These are phyloP conservation scores for Mesembrinibis cayennensis DNA, from an alignment of 2,113 vertebrate genomes.

Conservation along the genomic window DNA sequence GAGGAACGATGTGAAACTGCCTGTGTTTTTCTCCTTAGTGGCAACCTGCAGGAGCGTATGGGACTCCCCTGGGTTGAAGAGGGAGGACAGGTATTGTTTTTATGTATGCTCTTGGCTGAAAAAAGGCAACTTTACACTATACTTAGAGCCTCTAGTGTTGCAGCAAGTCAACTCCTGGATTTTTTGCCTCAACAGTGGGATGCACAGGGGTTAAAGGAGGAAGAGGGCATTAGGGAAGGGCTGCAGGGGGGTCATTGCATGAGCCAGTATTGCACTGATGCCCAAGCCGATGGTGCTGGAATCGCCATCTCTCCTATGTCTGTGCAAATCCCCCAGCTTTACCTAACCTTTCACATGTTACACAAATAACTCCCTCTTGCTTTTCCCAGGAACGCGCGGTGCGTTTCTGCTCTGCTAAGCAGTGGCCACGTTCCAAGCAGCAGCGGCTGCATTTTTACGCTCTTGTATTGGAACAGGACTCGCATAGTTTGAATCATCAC, in stretches of 20 bases:
- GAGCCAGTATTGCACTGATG: background rate
- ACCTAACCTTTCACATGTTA: background rate
- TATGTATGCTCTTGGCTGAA: background rate
- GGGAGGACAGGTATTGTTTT: background rate
- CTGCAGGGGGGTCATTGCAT: background rate
- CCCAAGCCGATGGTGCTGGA: background rate
- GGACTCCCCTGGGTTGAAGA: background rate
- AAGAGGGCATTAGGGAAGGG: background rate
- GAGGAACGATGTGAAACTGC: background rate
- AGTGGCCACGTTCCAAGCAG: background rate
- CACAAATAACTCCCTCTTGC: background rate
- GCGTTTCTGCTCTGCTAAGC: background rate
- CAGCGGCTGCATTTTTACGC: background rate
- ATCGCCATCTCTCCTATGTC: background rate
- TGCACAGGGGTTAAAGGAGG: background rate
- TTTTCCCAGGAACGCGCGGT: background rate
- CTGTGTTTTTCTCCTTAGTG: background rate
- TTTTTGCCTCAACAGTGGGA: background rate
- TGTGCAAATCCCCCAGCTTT: background rate
- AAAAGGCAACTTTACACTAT: background rate
- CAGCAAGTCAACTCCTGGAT: background rate
- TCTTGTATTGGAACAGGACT: background rate
- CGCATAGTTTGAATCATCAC: background rate
- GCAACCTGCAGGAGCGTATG: background rate
- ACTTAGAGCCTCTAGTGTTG: background rate